Evolutionary conservation across 1,140 invertebrate genomes (phyloP).

Genomic region (Sinonovacula constricta): DNA sequence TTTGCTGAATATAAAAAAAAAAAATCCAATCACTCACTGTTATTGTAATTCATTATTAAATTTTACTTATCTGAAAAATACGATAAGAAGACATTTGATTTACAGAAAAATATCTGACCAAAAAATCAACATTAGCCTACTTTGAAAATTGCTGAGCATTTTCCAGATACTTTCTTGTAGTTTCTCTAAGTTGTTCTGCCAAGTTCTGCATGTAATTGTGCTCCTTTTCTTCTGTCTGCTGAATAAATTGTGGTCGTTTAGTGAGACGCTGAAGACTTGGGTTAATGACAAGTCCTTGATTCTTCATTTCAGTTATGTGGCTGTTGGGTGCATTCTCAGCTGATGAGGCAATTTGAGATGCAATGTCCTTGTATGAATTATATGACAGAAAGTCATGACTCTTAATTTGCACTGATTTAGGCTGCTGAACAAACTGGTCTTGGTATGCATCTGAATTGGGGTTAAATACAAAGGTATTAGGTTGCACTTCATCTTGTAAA

Average conservation of each 20-base stretch:
- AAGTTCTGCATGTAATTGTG: background rate
- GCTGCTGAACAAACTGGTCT: too few species aligned
- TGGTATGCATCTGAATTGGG: too few species aligned
- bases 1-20: background rate
- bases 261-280: constrained; percentile 7
- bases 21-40: background rate
- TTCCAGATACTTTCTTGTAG: constrained; percentile 27
- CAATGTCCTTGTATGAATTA: background rate
- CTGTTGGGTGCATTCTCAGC: background rate
- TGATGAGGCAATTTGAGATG: background rate
- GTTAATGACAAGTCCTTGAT: background rate
- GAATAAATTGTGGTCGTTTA: background rate
- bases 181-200: constrained; percentile 38
- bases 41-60: background rate
- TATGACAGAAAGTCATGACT: too few species aligned
- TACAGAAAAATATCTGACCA: background rate
- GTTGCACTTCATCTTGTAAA: background rate
- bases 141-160: constrained; percentile 42
- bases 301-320: background rate
- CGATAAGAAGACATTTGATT: background rate
- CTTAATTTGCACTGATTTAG: too few species aligned
- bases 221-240: background rate
- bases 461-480: too few species aligned
- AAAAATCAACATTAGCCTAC: constrained; percentile 5
- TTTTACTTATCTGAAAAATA: background rate